Percentiles rank a stretch among this genome's conserved stretches.
Evolutionary conservation across 2,797 vertebrate genomes (phyloP).

Genomic region (Karalla daura): DNA sequence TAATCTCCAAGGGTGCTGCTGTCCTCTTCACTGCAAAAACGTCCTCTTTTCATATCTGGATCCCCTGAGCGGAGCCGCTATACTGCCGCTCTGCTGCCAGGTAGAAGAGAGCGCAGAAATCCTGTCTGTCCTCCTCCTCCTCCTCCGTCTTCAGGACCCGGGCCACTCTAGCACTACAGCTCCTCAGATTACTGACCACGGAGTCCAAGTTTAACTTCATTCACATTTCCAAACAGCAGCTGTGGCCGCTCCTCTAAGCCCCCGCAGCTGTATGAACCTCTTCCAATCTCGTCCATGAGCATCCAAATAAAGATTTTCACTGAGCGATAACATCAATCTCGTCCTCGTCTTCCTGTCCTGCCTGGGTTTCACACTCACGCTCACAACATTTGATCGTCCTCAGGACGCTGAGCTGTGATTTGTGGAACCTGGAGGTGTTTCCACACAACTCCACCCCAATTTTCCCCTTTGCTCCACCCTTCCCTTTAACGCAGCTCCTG

Average conservation of each 20-base stretch:
- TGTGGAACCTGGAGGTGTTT: not conserved
- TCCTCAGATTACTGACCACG: constrained; percentile 59
- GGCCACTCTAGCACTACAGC: constrained; percentile 38
- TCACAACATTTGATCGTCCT: not conserved
- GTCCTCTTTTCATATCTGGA: constrained; percentile 7
- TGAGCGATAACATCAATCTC: constrained; percentile 42
- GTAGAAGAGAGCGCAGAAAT: constrained; percentile 45
- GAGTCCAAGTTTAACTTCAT: constrained; percentile 67
- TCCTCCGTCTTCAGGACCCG: constrained; percentile 39
- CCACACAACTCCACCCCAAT: too few relatives aligned
- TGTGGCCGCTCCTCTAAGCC: constrained; percentile 65
- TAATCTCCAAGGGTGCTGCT: constrained; percentile 21
- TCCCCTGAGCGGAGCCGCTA: constrained; percentile 6
- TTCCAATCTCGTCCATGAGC: constrained; percentile 55
- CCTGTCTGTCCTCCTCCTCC: too few relatives aligned
- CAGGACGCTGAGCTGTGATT: not conserved
- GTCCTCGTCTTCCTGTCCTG: constrained; percentile 30
- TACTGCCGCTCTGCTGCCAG: constrained; percentile 31
- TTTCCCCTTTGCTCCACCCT: not conserved
- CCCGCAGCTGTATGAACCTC: constrained; percentile 66
- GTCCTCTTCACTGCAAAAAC: not conserved
- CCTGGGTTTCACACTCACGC: constrained; percentile 9
- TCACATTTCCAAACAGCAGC: constrained; percentile 64
- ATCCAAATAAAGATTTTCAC: constrained; percentile 52
- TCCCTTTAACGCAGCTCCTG: constrained; percentile 4